Evolutionary conservation across 2,113 vertebrate species (phyloP), one percentile per base, ranked within the genome.

Genomic region (Dasyprocta punctata): DNA sequence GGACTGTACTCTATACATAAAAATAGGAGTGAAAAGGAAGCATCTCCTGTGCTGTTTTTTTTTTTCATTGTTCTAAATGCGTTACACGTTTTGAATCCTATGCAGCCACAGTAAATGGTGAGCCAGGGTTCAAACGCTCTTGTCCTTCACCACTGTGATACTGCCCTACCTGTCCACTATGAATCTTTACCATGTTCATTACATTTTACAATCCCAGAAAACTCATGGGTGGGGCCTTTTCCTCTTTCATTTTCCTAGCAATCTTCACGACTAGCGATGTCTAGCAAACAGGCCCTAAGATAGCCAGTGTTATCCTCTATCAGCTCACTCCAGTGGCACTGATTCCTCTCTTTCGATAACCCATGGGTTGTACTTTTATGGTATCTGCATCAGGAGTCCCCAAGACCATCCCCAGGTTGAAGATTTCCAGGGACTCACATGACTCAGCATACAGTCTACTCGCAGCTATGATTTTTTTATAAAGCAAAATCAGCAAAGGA

Each of bases 401-500:
- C 1, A 38, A 67, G 52, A 80, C 36, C 44, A 78, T 0, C 4
- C 49, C 49, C 12, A 81, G 22, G n/a, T 47, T 19, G 12, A 52
- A 44, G 20, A 49, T 54, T 71, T 67, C 17, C 65, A 83, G 65
- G 30, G 54, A 92, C 44, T 92, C 67, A 38, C 14, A 83, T 36
- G 19, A 81, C 60, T 56, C 26, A 33, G 16, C 49, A 47, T 33
- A 17, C 0, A 60, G 24, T 11, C 4, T 86, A 80, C 13, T 87
- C 60, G 33, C 0, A 33, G 60, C 20, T 85, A 58, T 11, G 33
- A 60, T n/a, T 52, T 96, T 87, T 86, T n/a, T 80, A 95, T 7
- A 87, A 87, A 80, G 24, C 36, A 80, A 85, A 96, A 85, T 80
- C 38, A 81, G 63, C 44, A 69, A 96, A 82, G 61, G 24, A 71